Conservation (phyloP, 1,140 invertebrate species). For the Papilio polyxenes region DNA sequence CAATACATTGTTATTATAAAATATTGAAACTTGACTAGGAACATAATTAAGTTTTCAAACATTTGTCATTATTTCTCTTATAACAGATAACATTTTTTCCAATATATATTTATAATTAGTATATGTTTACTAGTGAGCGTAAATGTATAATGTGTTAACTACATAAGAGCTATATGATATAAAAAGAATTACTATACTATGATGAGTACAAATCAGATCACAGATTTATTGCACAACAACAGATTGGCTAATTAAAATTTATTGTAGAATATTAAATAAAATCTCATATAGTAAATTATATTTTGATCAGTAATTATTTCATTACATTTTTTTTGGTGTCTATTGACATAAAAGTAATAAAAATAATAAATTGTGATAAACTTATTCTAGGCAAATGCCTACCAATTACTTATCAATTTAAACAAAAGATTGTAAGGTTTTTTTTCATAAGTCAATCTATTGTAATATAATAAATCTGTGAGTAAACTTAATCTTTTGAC, state of each 20-base stretch:
- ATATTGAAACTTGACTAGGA: constrained; percentile 45
- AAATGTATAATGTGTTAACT: constrained; percentile 29
- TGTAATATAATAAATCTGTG: constrained; percentile 33
- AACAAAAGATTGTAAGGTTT: not conserved
- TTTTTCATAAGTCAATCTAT: not conserved
- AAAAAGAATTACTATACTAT: not conserved
- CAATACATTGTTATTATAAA: not conserved
- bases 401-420: too few relatives aligned
- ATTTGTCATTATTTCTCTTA: constrained; percentile 32
- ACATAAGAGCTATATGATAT: constrained; percentile 31
- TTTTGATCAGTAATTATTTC: too few relatives aligned
- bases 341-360: too few relatives aligned
- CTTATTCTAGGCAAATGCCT: too few relatives aligned
- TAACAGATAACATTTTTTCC: constrained; percentile 34
- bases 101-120: constrained; percentile 1
- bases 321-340: too few relatives aligned
- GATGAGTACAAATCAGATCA: not conserved
- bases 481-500: constrained; percentile 23
- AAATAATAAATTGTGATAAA: too few relatives aligned
- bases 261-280: not conserved
- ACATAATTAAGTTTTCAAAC: constrained; percentile 36
- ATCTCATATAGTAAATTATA: too few relatives aligned
- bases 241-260: not conserved
- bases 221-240: not conserved
- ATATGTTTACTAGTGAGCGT: constrained; percentile 25